Evolutionary conservation across 1,140 invertebrate species (phyloP), one percentile per base, ranked within the genome.

Genomic region (Helicoverpa zea): DNA sequence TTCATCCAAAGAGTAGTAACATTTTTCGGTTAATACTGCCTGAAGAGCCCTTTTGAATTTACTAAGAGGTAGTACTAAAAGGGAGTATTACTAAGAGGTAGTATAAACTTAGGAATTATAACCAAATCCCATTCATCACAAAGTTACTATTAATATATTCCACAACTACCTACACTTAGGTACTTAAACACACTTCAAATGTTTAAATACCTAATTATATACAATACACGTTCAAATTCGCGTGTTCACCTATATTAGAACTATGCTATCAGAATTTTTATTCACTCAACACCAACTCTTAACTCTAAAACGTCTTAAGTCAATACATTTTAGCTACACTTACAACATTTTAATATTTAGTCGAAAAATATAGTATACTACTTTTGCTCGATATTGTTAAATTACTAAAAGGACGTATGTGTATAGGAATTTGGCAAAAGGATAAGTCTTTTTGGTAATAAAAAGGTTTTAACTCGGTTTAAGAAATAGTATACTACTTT

Each of bases 401-500:
- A 83, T 58, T 56, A 66, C 9, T 35, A 80, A 86, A 91, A 90
- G 7, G 88, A 13, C 78, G 2, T 88, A 91, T 75, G 81, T 86
- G 16, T 10, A 56, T 82, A 52, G 9, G 2, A 2, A 56, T 43
- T 72, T 51, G 59, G 5, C 52, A 56, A 66, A 81, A 86, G 86
- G 84, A 88, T 88, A 86, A 51, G 80, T 23, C 84, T 11, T 87
- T 90, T 86, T 80, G 73, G 30, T 7, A n/a, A 7, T 79, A 49
- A 49, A 18, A 79, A 73, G 5, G 5, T 72, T 72, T 79, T 78
- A 85, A 61, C 79, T 82, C 83, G 76, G 86, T 88, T 90, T 83
- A 80, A 88, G 13, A 92, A 92, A 88, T 92, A 84, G 91, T 92
- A 92, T 92, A 92, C 91, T 80, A 92, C 86, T 92, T 92, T 86